These are phyloP conservation scores for Serilophus lunatus DNA, from an alignment of 2,113 vertebrate species.

Conservation along the genomic window DNA sequence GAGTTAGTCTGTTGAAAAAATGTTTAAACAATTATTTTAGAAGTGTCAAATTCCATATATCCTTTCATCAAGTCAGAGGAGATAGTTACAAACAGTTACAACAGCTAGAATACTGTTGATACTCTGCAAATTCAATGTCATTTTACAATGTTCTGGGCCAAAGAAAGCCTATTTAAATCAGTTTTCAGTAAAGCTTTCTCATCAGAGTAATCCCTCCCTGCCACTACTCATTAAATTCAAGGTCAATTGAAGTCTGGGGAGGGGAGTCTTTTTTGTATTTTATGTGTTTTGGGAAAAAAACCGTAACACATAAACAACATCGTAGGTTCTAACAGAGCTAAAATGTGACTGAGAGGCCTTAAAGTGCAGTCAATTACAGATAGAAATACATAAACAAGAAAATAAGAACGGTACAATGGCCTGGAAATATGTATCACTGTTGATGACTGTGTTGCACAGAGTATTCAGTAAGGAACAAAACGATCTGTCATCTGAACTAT, in stretches of 20 bases:
- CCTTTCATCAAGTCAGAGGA: neutral
- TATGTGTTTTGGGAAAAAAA: neutral
- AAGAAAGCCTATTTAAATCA: neutral
- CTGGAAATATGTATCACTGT: neutral
- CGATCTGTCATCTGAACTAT: neutral
- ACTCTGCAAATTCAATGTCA: neutral
- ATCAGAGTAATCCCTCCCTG: neutral
- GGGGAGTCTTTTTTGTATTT: neutral
- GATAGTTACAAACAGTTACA: neutral
- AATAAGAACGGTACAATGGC: neutral
- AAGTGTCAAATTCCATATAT: neutral
- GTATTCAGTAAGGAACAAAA: neutral
- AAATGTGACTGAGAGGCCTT: neutral
- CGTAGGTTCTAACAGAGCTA: neutral
- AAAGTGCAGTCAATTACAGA: neutral
- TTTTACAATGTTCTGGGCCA: neutral
- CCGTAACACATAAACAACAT: neutral
- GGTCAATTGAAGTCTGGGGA: neutral
- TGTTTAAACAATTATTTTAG: rapidly evolving
- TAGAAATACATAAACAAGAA: neutral
- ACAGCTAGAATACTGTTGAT: neutral
- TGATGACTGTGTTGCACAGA: neutral
- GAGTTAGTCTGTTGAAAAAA: neutral
- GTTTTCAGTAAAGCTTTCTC: neutral
- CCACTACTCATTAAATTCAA: neutral